Percentiles rank a stretch among this genome's conserved stretches.
These are phyloP conservation scores for Pilophorus perplexus DNA, from an alignment of 2,888 invertebrate genomes.

Conservation along the genomic window DNA sequence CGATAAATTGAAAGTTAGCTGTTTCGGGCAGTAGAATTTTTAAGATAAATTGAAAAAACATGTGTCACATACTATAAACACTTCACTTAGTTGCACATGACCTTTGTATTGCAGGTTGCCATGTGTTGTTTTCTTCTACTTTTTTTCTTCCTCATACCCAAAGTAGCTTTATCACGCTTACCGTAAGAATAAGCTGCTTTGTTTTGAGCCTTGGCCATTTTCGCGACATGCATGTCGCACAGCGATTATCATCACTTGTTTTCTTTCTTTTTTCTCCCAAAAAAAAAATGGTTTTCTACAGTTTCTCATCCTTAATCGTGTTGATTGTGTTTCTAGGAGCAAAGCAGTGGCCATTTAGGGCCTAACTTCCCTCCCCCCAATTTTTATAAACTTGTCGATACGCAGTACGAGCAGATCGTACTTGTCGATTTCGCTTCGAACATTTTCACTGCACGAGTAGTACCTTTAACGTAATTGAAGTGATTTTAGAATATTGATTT, in stretches of 20 bases:
- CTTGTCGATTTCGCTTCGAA: too few species aligned
- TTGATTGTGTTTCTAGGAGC: not conserved
- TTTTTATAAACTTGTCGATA: not conserved
- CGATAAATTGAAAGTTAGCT: not conserved
- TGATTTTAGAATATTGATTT: too few species aligned
- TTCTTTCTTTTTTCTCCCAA: not conserved
- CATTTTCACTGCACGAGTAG: slow-evolving; percentile 4
- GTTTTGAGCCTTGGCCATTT: slow-evolving; percentile 23
- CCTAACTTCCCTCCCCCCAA: not conserved
- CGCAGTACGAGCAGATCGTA: not conserved
- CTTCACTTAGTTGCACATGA: slow-evolving; percentile 31
- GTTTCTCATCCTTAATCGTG: not conserved
- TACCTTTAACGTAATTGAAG: too few species aligned
- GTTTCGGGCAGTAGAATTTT: not conserved
- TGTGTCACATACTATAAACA: slow-evolving; percentile 41
- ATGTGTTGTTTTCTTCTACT: slow-evolving; percentile 19
- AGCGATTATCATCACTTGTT: too few species aligned
- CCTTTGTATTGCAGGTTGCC: slow-evolving; percentile 6
- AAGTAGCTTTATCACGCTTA: slow-evolving; percentile 15
- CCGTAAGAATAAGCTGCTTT: not conserved
- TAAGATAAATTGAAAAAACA: slow-evolving; percentile 5
- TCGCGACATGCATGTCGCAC: too few species aligned
- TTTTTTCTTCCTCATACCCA: not conserved
- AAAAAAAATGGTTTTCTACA: too few species aligned
- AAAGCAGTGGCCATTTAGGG: slow-evolving; percentile 24